Evolutionary conservation across 2,113 vertebrate species (phyloP), one percentile per base, ranked within the genome.

Genomic region (Xiphophorus hellerii): DNA sequence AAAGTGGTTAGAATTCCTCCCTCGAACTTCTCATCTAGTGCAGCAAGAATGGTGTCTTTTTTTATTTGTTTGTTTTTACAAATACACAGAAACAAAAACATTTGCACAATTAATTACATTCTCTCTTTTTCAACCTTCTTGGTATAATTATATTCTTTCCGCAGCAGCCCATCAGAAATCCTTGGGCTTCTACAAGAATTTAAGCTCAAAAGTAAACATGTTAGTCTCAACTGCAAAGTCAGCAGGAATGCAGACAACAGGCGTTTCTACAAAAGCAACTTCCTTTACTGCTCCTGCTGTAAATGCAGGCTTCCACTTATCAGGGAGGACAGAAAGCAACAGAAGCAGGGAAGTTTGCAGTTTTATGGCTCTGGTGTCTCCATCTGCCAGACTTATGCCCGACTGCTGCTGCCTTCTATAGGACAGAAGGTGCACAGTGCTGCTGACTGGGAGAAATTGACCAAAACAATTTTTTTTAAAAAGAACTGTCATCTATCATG

Each of bases 331-430:
- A 86, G 76, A 73, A 63, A 66, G 62, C 66, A 80, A 71, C 15
- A 64, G 42, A 13, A 71, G 74, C 25, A 67, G 79, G 54, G 51
- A 72, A 67, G 33, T 54, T 62, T 80, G 89, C 60, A 64, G 28
- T 71, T 92, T 86, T 78, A 88, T 68, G 22, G 80, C 78, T 42
- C 39, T 25, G 29, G 66, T 70, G 80, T 87, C 87, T 88, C 78
- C 66, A 30, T 88, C 74, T 77, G 74, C 60, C 58, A 28, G 76
- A 58, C 48, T 61, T 72, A 54, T 33, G 60, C 76, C 73, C 28
- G 69, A 29, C 73, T 35, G 27, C 62, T 64, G 70, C 31, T 76
- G 75, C 76, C 83, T 86, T n/a, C 29, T 33, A 37, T 37, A 78
- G 83, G 81, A 78, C 25, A n/a, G 5, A 66, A 76, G 69, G 28